Evolutionary conservation across 2,113 vertebrate genomes (phyloP).

Genomic region (Danionella cerebrum): DNA sequence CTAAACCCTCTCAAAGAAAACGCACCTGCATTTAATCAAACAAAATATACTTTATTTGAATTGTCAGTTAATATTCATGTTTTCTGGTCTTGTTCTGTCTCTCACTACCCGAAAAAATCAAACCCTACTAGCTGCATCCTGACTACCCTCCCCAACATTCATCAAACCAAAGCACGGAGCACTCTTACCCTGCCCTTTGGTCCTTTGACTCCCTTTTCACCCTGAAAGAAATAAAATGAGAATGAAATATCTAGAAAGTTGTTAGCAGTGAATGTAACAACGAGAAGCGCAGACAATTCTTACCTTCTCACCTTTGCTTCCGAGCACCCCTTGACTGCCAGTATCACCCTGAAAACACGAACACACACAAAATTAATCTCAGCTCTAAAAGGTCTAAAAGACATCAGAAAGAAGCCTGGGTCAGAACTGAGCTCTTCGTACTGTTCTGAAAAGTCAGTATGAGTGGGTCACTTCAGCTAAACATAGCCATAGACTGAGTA

Average conservation of each 20-base stretch:
- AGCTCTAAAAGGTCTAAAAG: too few species aligned
- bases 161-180: background rate
- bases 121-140: background rate
- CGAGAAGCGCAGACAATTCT: background rate
- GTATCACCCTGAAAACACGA: constrained; percentile 59
- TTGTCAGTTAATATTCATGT: too few species aligned
- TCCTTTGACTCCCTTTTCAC: constrained; percentile 53
- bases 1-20: background rate
- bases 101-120: background rate
- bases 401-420: too few species aligned
- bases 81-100: too few species aligned
- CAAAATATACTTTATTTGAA: too few species aligned
- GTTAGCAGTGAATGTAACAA: too few species aligned
- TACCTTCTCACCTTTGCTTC: constrained; percentile 57
- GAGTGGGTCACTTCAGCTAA: too few species aligned
- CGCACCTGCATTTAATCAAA: too few species aligned
- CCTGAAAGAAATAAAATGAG: constrained; percentile 44
- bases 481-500: too few species aligned
- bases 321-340: constrained; percentile 56
- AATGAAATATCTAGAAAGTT: too few species aligned
- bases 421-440: too few species aligned
- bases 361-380: background rate
- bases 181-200: constrained; percentile 59
- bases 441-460: too few species aligned
- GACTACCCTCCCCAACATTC: background rate